Evolutionary conservation across 1,140 invertebrate genomes (phyloP).

Genomic region (Daktulosphaira vitifoliae): DNA sequence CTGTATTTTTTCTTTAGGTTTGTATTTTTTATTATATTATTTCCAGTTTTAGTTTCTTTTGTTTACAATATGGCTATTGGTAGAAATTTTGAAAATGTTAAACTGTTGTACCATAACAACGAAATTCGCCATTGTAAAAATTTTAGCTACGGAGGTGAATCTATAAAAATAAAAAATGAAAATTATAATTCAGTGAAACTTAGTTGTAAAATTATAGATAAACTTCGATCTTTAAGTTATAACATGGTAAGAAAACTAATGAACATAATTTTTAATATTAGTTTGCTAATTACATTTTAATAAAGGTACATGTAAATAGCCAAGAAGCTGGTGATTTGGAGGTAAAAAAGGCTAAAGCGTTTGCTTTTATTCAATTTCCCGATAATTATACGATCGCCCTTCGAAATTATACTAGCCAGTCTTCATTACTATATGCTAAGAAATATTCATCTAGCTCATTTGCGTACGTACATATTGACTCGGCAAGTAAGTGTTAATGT

Average conservation of each 20-base stretch:
- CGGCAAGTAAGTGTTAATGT: slow-evolving; percentile 6
- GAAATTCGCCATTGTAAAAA: not conserved
- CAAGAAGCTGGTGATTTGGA: not conserved
- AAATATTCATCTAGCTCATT: not conserved
- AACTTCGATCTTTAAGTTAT: not conserved
- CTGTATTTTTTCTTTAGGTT: slow-evolving; percentile 2
- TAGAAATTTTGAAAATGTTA: not conserved
- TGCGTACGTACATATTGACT: not conserved
- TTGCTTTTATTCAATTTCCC: slow-evolving; percentile 19
- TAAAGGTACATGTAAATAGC: not conserved
- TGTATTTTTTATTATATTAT: slow-evolving; percentile 16
- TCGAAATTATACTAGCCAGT: not conserved
- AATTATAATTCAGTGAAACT: not conserved
- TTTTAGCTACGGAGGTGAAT: not conserved
- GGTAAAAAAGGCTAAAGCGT: not conserved
- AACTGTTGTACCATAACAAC: slow-evolving; percentile 1
- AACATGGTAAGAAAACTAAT: not conserved
- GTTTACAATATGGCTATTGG: slow-evolving; percentile 11
- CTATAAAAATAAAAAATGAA: not conserved
- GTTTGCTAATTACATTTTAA: too few species aligned
- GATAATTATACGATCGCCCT: not conserved
- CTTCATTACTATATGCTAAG: not conserved
- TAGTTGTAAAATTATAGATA: not conserved
- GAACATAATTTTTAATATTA: too few species aligned
- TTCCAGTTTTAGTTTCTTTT: not conserved